These are phyloP conservation scores for Ormyrus rosae DNA, from an alignment of 2,888 invertebrate genomes.

Conservation along the genomic window DNA sequence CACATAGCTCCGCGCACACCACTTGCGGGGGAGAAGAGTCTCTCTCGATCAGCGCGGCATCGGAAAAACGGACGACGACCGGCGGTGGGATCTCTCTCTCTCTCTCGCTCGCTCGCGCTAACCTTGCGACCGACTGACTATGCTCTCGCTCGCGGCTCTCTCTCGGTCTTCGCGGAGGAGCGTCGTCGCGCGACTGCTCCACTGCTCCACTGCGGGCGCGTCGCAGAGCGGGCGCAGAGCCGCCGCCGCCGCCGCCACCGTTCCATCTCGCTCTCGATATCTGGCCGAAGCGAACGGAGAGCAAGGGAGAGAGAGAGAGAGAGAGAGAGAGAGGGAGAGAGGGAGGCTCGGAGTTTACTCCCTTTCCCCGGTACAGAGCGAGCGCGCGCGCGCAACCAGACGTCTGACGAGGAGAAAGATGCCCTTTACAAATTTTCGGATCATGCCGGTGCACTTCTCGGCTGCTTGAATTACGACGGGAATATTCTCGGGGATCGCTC, in stretches of 20 bases:
- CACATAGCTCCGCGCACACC: too few species aligned
- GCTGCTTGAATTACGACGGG: too few species aligned
- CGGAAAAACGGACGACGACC: not conserved
- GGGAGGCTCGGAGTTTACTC: not conserved
- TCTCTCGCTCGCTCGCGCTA: not conserved
- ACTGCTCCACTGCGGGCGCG: constrained; percentile 52
- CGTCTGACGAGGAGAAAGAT: too few species aligned
- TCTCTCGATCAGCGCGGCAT: not conserved
- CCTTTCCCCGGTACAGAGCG: too few species aligned
- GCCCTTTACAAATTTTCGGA: too few species aligned
- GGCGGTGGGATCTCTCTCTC: not conserved
- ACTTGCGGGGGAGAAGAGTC: not conserved
- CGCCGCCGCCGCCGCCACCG: constrained; percentile 14
- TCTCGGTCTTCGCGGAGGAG: constrained; percentile 31
- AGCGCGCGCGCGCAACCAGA: too few species aligned
- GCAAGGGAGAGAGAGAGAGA: not conserved
- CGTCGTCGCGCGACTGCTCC: constrained; percentile 53
- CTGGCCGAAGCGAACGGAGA: not conserved
- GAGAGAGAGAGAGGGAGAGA: not conserved
- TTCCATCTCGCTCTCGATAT: constrained; percentile 18
- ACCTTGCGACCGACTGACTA: not conserved
- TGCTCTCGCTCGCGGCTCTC: not conserved
- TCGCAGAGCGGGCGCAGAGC: constrained; percentile 24
- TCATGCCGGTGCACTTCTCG: too few species aligned
- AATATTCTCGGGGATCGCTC: too few species aligned